phyloP scores from a whole-genome alignment of 2,888 invertebrate species.

The Synanthedon vespiformis region DNA sequence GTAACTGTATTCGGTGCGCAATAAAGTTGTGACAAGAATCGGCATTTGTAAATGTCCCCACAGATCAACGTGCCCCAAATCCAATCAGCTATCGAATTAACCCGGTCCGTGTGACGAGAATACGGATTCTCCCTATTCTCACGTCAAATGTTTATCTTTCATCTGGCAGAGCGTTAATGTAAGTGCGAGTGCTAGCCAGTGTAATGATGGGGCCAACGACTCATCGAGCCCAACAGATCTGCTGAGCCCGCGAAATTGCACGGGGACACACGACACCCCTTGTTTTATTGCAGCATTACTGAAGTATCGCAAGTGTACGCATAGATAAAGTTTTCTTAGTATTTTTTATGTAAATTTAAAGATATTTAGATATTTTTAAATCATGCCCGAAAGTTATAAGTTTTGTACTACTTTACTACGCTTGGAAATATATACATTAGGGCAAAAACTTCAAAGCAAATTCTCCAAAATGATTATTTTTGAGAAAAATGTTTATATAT shows the following conservation, averaged over 20 bases:
- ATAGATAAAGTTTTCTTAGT: no score
- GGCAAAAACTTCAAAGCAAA: no score
- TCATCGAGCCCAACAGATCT: conserved; percentile 25
- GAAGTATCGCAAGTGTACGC: no score
- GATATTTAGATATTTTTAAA: no score
- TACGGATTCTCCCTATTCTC: conserved; percentile 63
- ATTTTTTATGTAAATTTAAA: no score
- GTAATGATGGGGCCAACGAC: conserved; percentile 29
- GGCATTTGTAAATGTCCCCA: conserved; percentile 36
- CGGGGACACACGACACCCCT: no score
- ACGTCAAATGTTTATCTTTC: conserved; percentile 70
- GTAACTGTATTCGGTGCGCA: not conserved
- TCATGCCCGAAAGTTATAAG: no score
- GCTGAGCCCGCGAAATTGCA: conserved; percentile 29
- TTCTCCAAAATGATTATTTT: no score
- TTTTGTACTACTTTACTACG: no score
- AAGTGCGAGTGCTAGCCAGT: conserved; percentile 42
- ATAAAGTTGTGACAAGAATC: conserved; percentile 11
- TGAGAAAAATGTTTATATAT: no score
- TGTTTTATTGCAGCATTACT: no score
- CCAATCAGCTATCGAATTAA: conserved; percentile 71
- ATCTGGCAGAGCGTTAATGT: conserved; percentile 60
- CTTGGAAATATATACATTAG: no score
- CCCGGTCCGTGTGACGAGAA: conserved; percentile 66
- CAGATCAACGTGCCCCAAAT: conserved; percentile 63